These are phyloP conservation scores for Epinotia ramella DNA, from an alignment of 2,888 invertebrate genomes.

Conservation along the genomic window DNA sequence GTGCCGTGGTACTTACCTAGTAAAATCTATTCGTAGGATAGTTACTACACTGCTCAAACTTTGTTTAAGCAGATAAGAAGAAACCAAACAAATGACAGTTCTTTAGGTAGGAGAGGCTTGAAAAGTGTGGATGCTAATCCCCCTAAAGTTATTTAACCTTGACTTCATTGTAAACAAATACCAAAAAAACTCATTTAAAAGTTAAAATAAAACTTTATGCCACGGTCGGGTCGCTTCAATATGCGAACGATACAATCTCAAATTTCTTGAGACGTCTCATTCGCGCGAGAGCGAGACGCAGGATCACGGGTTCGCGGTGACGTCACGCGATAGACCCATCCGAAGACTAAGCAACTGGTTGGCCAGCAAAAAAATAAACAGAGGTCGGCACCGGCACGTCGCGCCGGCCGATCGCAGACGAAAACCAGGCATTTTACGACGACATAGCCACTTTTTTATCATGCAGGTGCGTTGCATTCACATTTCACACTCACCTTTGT, in stretches of 20 bases:
- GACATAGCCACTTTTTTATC: slow-evolving; percentile 49
- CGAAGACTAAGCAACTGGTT: slow-evolving; percentile 64
- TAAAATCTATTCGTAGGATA: neutral
- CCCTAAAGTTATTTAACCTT: slow-evolving; percentile 22
- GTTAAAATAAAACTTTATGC: slow-evolving; percentile 8
- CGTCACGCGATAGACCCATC: slow-evolving; percentile 67
- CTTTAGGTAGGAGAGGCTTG: neutral
- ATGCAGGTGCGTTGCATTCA: slow-evolving; percentile 53
- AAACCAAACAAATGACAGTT: slow-evolving; percentile 37
- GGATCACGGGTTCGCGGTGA: slow-evolving; percentile 62
- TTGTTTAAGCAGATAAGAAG: slow-evolving; percentile 38
- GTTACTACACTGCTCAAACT: slow-evolving; percentile 2
- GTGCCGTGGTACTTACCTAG: neutral
- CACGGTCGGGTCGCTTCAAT: slow-evolving; percentile 8
- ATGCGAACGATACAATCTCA: slow-evolving; percentile 33
- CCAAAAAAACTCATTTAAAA: slow-evolving; percentile 18
- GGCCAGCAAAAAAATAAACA: slow-evolving; percentile 55
- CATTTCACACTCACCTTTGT: slow-evolving; percentile 70
- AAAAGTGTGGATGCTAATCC: slow-evolving; percentile 17
- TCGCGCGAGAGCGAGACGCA: slow-evolving; percentile 64
- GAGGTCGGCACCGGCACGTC: slow-evolving; percentile 48
- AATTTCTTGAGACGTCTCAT: slow-evolving; percentile 46
- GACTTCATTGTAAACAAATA: slow-evolving; percentile 14
- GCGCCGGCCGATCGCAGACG: slow-evolving; percentile 46
- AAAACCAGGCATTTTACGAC: slow-evolving; percentile 54